Evolutionary conservation across 2,113 vertebrate species (phyloP).

Genomic region (Grantiella picta): DNA sequence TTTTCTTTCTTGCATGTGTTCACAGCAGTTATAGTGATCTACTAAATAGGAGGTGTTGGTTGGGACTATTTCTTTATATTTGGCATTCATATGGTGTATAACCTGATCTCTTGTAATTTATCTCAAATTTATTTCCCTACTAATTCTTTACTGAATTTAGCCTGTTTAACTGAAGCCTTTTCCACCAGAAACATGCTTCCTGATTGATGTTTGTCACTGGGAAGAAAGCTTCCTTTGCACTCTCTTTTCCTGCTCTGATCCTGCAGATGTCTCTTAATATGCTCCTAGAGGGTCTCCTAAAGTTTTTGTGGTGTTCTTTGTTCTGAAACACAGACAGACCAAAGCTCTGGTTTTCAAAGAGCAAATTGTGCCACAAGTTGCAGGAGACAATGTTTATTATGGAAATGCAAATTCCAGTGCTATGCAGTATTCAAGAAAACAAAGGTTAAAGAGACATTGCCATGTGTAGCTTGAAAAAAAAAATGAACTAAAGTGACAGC

Average conservation of each 20-base stretch:
- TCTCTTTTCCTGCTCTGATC: not conserved
- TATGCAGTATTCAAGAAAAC: not conserved
- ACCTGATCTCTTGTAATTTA: not conserved
- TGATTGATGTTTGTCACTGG: not conserved
- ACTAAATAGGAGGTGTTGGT: not conserved
- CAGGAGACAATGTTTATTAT: not conserved
- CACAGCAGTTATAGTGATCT: not conserved
- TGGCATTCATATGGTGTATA: accelerated
- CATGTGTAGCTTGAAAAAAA: not conserved
- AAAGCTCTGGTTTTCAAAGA: not conserved
- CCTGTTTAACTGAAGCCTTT: not conserved
- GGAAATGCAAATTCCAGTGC: not conserved
- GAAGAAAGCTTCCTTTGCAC: not conserved
- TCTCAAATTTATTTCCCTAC: not conserved
- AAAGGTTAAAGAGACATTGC: not conserved
- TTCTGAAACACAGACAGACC: not conserved
- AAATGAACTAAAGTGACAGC: not conserved
- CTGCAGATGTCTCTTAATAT: not conserved
- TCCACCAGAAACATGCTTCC: not conserved
- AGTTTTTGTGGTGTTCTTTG: not conserved
- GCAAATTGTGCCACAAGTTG: not conserved
- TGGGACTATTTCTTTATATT: not conserved
- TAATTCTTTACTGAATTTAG: not conserved
- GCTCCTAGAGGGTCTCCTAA: not conserved
- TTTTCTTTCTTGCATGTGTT: not conserved